phyloP scores from a whole-genome alignment of 1,140 invertebrate genomes.

The Aphelinus certus region DNA sequence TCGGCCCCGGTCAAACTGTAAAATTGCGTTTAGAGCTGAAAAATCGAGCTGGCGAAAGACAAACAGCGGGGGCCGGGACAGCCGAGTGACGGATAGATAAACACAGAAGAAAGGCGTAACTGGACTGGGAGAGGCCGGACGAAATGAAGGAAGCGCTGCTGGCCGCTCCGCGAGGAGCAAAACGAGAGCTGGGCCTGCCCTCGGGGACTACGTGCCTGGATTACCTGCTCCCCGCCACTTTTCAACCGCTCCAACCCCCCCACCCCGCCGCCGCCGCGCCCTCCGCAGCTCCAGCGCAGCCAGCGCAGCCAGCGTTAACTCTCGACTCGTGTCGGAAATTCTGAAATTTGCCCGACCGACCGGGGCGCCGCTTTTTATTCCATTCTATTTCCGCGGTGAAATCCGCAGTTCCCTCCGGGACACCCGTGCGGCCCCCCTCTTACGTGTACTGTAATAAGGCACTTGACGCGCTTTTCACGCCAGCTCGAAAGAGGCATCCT shows the following conservation, averaged over 20 bases:
- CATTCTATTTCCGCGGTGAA: conserved; percentile 29
- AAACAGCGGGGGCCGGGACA: neutral
- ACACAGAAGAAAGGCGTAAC: neutral
- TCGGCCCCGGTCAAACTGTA: neutral
- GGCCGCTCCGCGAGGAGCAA: conserved; percentile 8
- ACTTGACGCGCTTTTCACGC: too few relatives aligned
- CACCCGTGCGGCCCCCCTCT: too few relatives aligned
- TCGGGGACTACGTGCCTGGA: conserved; percentile 46
- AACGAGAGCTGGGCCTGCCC: conserved; percentile 26
- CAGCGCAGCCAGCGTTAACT: conserved; percentile 34
- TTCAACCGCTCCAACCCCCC: neutral
- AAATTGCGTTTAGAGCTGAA: neutral
- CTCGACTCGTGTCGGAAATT: conserved; percentile 41
- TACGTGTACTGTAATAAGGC: too few relatives aligned
- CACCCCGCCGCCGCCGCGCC: too few relatives aligned
- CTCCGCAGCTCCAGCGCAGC: conserved; percentile 10
- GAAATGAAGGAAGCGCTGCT: conserved; percentile 23
- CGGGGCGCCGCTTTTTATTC: conserved; percentile 34
- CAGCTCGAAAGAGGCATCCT: too few relatives aligned
- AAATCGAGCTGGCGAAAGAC: neutral
- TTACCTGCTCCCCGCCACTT: conserved; percentile 35
- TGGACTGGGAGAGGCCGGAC: neutral
- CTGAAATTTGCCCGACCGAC: conserved; percentile 38
- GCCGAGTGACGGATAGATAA: conserved; percentile 33
- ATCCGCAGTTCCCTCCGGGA: conserved; percentile 37